Conservation (phyloP, 2,888 invertebrate genomes). For the Osedax frankpressi region DNA sequence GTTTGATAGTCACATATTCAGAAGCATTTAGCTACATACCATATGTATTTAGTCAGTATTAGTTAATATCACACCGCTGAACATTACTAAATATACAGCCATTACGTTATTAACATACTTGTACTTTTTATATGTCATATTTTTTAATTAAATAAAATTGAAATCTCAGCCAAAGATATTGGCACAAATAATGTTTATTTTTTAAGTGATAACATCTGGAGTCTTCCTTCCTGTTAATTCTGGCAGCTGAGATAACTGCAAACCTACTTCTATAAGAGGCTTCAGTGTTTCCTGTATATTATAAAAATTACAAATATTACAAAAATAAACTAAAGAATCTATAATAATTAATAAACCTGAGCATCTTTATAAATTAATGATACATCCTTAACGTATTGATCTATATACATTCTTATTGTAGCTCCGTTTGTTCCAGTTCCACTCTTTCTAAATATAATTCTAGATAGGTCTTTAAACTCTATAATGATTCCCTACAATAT, state of each 20-base stretch:
- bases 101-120: background rate
- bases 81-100: no score
- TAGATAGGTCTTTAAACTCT: conserved; percentile 82
- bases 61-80: background rate
- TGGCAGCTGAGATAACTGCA: conserved; percentile 67
- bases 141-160: background rate
- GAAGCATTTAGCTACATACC: background rate
- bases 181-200: background rate
- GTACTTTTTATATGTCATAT: background rate
- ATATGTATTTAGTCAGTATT: background rate
- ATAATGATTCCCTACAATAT: conserved; percentile 69
- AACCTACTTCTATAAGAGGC: conserved; percentile 75
- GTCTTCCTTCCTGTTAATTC: conserved; percentile 73
- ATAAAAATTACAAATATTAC: background rate
- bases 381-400: conserved; percentile 64
- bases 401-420: conserved; percentile 87
- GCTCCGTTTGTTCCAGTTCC: conserved; percentile 97
- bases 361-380: conserved; percentile 49
- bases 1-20: background rate
- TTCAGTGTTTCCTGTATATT: conserved; percentile 61
- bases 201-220: conserved; percentile 82
- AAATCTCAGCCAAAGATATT: background rate
- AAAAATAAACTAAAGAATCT: background rate
- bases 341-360: conserved; percentile 40
- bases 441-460: conserved; percentile 81